A percentile compares a stretch with the other conserved stretches of the same genome.
Conservation (phyloP, 2,113 vertebrate genomes). For the Argyrosomus japonicus region DNA sequence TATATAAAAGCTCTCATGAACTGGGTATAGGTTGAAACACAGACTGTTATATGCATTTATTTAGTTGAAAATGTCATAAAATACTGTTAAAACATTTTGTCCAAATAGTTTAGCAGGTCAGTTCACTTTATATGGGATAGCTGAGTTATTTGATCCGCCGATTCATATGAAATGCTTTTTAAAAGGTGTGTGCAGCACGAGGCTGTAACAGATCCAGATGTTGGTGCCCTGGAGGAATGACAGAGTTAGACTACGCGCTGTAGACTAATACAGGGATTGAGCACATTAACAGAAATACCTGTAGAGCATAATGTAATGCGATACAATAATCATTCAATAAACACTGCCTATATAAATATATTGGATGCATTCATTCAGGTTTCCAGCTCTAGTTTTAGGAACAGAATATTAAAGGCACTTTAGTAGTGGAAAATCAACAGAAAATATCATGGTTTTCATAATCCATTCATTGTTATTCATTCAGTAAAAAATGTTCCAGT, state of each 20-base stretch:
- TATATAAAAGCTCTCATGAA: background rate
- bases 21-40: background rate
- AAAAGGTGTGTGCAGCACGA: background rate
- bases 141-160: constrained; percentile 10
- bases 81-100: background rate
- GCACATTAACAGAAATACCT: background rate
- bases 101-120: background rate
- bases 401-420: no score
- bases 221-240: constrained; percentile 6
- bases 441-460: no score
- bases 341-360: background rate
- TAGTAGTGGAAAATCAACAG: no score
- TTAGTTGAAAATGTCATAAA: background rate
- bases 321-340: background rate
- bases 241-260: background rate
- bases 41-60: background rate
- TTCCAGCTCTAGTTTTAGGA: background rate
- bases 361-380: background rate
- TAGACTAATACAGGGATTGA: background rate
- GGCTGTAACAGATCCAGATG: constrained; percentile 41
- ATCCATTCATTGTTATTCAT: no score
- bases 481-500: no score
- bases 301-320: background rate
- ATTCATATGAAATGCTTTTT: constrained; percentile 8
- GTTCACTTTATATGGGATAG: constrained; percentile 7